Evolutionary conservation across 2,113 vertebrate genomes (phyloP), one percentile per base, ranked within the genome.

Genomic region (Heteronetta atricapilla): DNA sequence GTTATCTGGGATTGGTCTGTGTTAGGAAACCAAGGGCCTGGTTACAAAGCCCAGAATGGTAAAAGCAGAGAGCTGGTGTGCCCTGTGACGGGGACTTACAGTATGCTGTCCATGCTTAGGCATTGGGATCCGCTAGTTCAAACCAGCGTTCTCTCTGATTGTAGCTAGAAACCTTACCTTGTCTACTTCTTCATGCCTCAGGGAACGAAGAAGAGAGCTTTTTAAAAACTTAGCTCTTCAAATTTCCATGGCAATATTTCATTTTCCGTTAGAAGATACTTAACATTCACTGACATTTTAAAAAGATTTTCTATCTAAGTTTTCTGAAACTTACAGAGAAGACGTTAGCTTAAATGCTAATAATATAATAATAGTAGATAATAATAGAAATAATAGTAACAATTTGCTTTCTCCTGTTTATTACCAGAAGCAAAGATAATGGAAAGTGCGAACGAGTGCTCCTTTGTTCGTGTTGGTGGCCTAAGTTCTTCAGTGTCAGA

Each of bases 401-500:
- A 20, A 13, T 87, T 89, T 13, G 31, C 5, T 80, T 70, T 81
- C 75, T n/a, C 69, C 6, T 8, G 17, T 94, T 90, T 78, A 13
- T 28, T 88, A 23, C n/a, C 91, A 97, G 97, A 96, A 87, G 53
- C 3, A 17, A 95, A 96, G 76, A 66, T 13, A 48, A 11, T 5
- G 29, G 87, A 97, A 14, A 62, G 44, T 59, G 58, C 59, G 38
- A 82, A 82, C 10, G 81, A 88, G 59, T n/a, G 29, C 16, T 92
- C 89, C 63, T 78, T 88, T 79, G 20, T 97, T 52, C 59, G 8
- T 13, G 88, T 93, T 60, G 95, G 87, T 62, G 63, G 72, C 82
- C 86, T 95, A 19, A 73, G 95, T 79, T 78, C 95, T 44, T 93
- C 95, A 3, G 95, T 97, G 46, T 92, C 94, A 50, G 95, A 98